phyloP scores from a whole-genome alignment of 1,140 invertebrate genomes.

The Cotesia glomerata region DNA sequence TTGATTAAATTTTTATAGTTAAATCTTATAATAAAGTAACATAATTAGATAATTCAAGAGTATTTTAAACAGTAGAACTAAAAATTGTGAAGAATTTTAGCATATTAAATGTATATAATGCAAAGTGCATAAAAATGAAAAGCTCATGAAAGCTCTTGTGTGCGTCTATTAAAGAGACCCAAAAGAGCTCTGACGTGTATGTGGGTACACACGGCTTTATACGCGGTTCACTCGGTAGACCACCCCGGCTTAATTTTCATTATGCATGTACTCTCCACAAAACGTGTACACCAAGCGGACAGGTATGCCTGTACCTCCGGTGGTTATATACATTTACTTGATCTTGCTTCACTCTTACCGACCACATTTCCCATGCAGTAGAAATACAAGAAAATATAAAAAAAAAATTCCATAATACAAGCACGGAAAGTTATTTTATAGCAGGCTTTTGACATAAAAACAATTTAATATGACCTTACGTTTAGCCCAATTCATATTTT shows the following conservation, averaged over 20 bases:
- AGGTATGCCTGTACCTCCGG: conserved; percentile 7
- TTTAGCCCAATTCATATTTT: no score
- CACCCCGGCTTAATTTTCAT: conserved; percentile 38
- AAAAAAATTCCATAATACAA: no score
- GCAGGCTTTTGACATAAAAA: no score
- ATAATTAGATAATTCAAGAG: no score
- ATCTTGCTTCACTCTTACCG: not conserved
- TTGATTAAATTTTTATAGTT: no score
- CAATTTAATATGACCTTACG: no score
- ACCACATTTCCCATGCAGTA: not conserved
- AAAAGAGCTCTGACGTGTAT: not conserved
- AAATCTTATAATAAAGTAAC: no score
- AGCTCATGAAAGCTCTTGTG: not conserved
- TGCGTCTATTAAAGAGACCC: not conserved
- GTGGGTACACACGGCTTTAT: conserved; percentile 4
- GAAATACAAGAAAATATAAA: not conserved
- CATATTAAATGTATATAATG: no score
- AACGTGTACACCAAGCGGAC: conserved; percentile 22
- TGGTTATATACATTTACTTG: conserved; percentile 1
- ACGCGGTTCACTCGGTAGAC: conserved; percentile 26
- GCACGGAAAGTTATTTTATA: no score
- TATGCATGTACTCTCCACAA: conserved; percentile 29
- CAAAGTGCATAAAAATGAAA: no score
- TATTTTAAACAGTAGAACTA: no score
- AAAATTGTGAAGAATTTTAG: no score